A percentile compares a stretch with the other conserved stretches of the same genome.
These are phyloP conservation scores for Pterocles orientalis DNA, from an alignment of 2,113 vertebrate genomes.

Conservation along the genomic window DNA sequence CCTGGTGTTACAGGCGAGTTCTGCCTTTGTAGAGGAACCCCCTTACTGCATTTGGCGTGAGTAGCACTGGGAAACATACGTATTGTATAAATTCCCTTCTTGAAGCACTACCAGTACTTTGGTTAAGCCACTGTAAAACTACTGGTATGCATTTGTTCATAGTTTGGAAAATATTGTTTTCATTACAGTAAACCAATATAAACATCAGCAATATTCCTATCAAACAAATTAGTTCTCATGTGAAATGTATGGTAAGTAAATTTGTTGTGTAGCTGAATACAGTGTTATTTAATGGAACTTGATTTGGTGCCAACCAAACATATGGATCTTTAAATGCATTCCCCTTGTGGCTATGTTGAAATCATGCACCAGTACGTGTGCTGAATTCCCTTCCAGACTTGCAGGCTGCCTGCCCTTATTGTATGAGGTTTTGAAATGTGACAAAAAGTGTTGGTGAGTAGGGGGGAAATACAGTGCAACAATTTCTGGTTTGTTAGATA, in stretches of 20 bases:
- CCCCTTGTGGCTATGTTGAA: constrained; percentile 64
- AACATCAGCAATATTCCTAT: constrained; percentile 72
- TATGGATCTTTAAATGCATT: constrained; percentile 65
- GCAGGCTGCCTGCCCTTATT: constrained; percentile 28
- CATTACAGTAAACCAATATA: constrained; percentile 70
- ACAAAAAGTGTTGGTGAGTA: background rate
- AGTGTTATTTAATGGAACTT: constrained; percentile 67
- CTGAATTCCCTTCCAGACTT: constrained; percentile 53
- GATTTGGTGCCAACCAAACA: constrained; percentile 72
- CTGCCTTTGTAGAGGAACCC: background rate
- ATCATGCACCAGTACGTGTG: constrained; percentile 53
- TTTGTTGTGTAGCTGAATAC: constrained; percentile 69
- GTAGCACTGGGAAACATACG: background rate
- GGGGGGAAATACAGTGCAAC: background rate
- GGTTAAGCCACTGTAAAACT: constrained; percentile 36
- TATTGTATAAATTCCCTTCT: constrained; percentile 3
- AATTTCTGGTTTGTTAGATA: background rate
- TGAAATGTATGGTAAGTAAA: constrained; percentile 71
- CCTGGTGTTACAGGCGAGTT: background rate
- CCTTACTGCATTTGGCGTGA: background rate
- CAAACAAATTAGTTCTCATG: constrained; percentile 75
- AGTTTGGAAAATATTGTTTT: constrained; percentile 69
- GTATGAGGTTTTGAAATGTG: constrained; percentile 32
- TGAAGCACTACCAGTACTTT: constrained; percentile 37
- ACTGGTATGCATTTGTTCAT: constrained; percentile 57